These are phyloP conservation scores for Centroberyx gerrardi DNA, from an alignment of 2,797 vertebrate species.

Conservation along the genomic window DNA sequence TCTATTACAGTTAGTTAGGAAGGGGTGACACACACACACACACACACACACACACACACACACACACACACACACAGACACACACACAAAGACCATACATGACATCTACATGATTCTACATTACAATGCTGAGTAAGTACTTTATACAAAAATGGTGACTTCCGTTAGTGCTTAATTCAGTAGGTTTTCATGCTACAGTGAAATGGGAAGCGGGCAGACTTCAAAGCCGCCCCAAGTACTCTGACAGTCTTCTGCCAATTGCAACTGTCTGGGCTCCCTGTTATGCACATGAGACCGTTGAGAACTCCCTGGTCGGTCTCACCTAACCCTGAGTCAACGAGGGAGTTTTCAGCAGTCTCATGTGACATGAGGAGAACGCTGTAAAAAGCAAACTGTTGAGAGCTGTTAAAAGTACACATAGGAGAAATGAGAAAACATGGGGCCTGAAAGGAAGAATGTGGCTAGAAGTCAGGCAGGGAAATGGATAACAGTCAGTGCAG, in stretches of 20 bases:
- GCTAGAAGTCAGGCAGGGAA: background rate
- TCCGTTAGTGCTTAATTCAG: conserved; percentile 5
- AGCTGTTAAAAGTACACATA: conserved; percentile 48
- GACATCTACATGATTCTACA: conserved; percentile 15
- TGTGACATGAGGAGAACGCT: conserved; percentile 66
- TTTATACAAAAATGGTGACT: conserved; percentile 17
- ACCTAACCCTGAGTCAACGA: conserved; percentile 71
- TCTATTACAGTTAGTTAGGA: conserved; percentile 72
- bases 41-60: conserved; percentile 20
- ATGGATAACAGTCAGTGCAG: background rate
- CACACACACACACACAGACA: background rate
- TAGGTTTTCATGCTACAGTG: conserved; percentile 39
- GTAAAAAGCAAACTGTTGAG: conserved; percentile 62
- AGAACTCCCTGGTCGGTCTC: conserved; percentile 66
- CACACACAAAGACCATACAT: background rate
- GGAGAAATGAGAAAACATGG: conserved; percentile 14
- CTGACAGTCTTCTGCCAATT: conserved; percentile 71
- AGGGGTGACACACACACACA: conserved; percentile 42
- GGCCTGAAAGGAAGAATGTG: background rate
- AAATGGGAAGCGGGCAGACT: conserved; percentile 51
- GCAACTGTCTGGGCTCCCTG: conserved; percentile 69
- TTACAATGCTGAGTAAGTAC: background rate
- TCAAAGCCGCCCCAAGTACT: conserved; percentile 68
- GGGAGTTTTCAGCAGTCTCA: conserved; percentile 60
- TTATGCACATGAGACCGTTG: conserved; percentile 63